Evolutionary conservation across 2,888 invertebrate genomes (phyloP).

Genomic region (Ennomos erosarius): DNA sequence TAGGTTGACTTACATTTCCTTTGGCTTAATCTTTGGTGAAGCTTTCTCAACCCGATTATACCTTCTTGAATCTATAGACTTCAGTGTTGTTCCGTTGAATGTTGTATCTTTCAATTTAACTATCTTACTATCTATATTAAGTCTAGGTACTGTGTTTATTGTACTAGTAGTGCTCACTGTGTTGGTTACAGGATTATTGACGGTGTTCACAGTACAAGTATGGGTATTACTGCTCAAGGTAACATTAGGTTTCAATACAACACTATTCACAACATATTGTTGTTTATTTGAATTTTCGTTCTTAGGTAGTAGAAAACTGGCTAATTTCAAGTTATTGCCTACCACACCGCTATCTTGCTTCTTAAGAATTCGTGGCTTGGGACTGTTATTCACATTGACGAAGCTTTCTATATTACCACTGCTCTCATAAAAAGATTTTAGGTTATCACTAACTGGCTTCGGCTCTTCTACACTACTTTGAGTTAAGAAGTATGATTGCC

Average conservation of each 20-base stretch:
- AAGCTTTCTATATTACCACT: constrained; percentile 76
- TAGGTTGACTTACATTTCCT: constrained; percentile 69
- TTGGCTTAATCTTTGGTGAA: constrained; percentile 75
- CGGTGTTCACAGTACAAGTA: constrained; percentile 18
- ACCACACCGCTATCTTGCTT: constrained; percentile 60
- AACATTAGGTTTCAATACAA: constrained; percentile 62
- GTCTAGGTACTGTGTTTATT: constrained; percentile 58
- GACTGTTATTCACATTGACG: constrained; percentile 49
- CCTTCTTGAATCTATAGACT: constrained; percentile 37
- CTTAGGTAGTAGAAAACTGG: constrained; percentile 74
- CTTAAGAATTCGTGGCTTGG: constrained; percentile 60
- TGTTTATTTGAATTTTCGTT: constrained; percentile 58
- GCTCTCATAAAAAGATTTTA: constrained; percentile 80
- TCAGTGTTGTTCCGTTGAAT: constrained; percentile 50
- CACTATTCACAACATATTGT: constrained; percentile 56
- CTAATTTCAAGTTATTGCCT: constrained; percentile 73
- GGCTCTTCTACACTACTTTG: constrained; percentile 57
- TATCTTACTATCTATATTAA: constrained; percentile 74
- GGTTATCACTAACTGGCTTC: constrained; percentile 72
- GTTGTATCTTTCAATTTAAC: constrained; percentile 70
- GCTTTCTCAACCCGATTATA: constrained; percentile 55
- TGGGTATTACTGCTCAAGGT: constrained; percentile 46
- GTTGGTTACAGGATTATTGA: constrained; percentile 12
- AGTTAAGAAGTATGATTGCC: constrained; percentile 66
- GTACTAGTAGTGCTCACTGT: constrained; percentile 37